Evolutionary conservation across 2,113 vertebrate species (phyloP).

Genomic region (Cheirogaleus medius): DNA sequence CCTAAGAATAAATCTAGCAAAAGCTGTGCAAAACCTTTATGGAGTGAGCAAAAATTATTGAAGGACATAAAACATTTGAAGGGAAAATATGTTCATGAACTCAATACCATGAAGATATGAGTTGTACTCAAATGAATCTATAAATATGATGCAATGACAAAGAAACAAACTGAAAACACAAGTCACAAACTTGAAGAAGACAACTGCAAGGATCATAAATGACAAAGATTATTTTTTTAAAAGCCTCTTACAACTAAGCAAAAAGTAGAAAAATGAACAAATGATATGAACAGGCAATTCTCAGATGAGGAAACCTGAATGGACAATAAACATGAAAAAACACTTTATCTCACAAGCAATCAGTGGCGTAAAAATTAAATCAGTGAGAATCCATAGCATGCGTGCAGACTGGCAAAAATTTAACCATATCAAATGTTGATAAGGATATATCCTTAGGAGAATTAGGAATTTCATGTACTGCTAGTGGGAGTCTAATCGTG

Average conservation of each 20-base stretch:
- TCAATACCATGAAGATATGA: neutral
- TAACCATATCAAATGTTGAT: neutral
- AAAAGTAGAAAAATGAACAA: conserved; percentile 25
- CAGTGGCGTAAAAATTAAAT: neutral
- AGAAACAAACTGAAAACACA: conserved; percentile 35
- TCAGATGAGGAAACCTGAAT: neutral
- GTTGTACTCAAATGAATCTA: neutral
- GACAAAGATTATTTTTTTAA: neutral
- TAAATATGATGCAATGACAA: neutral
- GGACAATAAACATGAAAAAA: neutral
- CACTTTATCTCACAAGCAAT: neutral
- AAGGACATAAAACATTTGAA: conserved; percentile 20
- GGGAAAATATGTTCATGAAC: conserved; percentile 17
- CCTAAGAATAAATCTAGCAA: conserved; percentile 31
- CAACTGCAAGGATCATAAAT: neutral
- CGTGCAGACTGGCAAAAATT: neutral
- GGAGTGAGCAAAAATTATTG: neutral
- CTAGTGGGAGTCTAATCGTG: neutral
- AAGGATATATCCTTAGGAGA: neutral
- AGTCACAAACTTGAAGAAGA: neutral
- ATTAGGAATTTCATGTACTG: conserved; percentile 8
- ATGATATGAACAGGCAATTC: neutral
- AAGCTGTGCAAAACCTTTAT: conserved; percentile 3
- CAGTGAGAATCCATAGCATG: neutral
- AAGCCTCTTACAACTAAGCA: neutral